Base-by-base conservation (phyloP, 2,113 vertebrate genomes). In the Ceyx cyanopectus region DNA sequence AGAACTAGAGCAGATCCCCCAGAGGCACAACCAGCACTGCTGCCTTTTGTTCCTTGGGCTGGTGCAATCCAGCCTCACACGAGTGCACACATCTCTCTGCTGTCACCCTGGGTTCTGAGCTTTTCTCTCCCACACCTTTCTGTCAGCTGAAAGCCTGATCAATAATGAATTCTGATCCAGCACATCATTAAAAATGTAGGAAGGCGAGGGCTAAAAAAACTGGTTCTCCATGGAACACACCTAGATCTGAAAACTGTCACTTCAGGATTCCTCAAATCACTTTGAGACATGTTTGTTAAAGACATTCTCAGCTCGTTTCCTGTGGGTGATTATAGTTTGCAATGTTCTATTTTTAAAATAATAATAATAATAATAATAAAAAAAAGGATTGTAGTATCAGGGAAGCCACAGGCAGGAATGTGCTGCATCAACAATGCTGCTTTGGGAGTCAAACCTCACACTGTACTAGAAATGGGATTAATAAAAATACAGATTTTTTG, bases 1-100 rank as follows among this genome's bases (percentile, higher is more conserved):
- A 50, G 23, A 50, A 50, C 11, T 23, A 16, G 58, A 67, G 32
- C 32, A 60, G 32, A 34, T 37, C 58, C 15, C 32, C 21, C 61
- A 41, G 40, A 62, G n/a, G n/a, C 0, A 0, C 20, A 50, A 26
- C 56, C 0, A 5, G 1, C 6, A n/a, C 37, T 4, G 0, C 45
- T 27, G 54, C 58, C 20, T 75, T 63, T n/a, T 87, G 72, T 29
- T 40, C 68, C 72, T 76, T 89, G 16, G 13, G 2, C 50, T 4
- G 11, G 30, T 14, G 65, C 60, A 80, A 10, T 34, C 34, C 51
- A 37, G 48, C 58, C 53, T 18, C 30, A n/a, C 46, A 4, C 0
- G 2, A 21, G n/a, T 1, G 48, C 8, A 46, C 43, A 11, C 4
- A 34, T 23, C 41, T 32, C 26, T 32, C 18, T 40, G n/a, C 61